Evolutionary conservation across 2,888 invertebrate species (phyloP), one percentile per base, ranked within the genome.

Genomic region (Nycteola revayana): DNA sequence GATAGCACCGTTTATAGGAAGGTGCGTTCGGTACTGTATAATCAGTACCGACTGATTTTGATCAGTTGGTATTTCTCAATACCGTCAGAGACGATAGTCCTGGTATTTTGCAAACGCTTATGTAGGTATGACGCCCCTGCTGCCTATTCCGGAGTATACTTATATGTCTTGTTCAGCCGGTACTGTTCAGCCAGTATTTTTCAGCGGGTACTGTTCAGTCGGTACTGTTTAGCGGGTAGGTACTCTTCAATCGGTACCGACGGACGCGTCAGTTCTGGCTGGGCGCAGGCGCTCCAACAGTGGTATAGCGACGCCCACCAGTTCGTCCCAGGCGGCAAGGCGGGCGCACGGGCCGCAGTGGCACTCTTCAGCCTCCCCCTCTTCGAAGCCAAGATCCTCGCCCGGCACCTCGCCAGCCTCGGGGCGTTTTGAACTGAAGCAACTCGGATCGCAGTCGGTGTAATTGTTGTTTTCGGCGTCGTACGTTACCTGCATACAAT

Each of bases 221-320:
- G n/a, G n/a, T n/a, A n/a, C n/a, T n/a, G n/a, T n/a, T n/a, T n/a
- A n/a, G n/a, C n/a, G n/a, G n/a, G n/a, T n/a, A n/a, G n/a, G n/a
- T n/a, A n/a, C n/a, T n/a, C n/a, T n/a, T n/a, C 46, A 66, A 32
- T 84, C 85, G 1, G 86, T 84, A 1, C 85, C 86, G 1, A 85
- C 86, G 1, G 83, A 76, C 0, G 85, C 87, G 21, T 88, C 87
- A 1, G 74, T 64, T 10, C 71, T 56, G 0, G 68, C 60, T 1
- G 88, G 87, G 1, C 91, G 89, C 14, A 93, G 83, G 55, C 90
- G 90, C 64, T 94, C 94, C 44, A 95, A 67, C 38, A 95, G 76
- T 57, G 94, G 94, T 23, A 94, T 92, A 0, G 94, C 94, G 0
- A 94, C 94, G 9, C 91, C 89, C 1, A 93, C 93, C 60, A 95